Evolutionary conservation across 1,140 invertebrate genomes (phyloP), one percentile per base, ranked within the genome.

Genomic region (Habropoda laboriosa): DNA sequence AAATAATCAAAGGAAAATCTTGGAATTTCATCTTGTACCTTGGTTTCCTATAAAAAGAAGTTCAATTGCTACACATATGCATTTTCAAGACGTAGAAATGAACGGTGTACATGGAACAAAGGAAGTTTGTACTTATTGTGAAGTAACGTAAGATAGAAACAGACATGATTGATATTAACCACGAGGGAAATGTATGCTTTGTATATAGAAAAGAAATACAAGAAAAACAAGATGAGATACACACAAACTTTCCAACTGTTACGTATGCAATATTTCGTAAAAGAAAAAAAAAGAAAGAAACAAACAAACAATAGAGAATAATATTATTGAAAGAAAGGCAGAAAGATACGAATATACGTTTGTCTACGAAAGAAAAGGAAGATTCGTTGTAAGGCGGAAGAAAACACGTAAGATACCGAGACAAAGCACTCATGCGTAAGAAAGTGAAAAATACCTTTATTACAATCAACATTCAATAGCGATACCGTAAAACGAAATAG

Each of bases 381-480:
- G 70, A 64, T 55, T 72, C 10, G 38, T 47, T 30, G 42, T 57
- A 79, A n/a, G 77, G 58, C 77, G n/a, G 57, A 73, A 79, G 77
- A 73, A 45, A 53, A 79, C 77, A 79, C 70, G 58, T 60, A 85
- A 79, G 64, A 83, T 73, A 75, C 77, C 58, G 42, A 85, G 79
- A 74, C 70, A 51, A 85, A 86, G 83, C 83, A 85, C 64, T 79
- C 86, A 87, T 87, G 86, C 86, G 77, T 86, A 80, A 86, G 67
- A 83, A 83, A 73, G 70, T 76, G 42, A n/a, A 83, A 73, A 67
- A 72, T 73, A 79, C 55, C 68, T 74, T 79, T 76, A 84, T 70
- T 82, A 83, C 75, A 82, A 58, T 86, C 63, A 86, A 82, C 82
- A 85, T 80, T 80, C 79, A 87, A 57, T 76, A 68, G 80, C 60